Evolutionary conservation across 2,113 vertebrate species (phyloP).

Genomic region (Datnioides undecimradiatus): DNA sequence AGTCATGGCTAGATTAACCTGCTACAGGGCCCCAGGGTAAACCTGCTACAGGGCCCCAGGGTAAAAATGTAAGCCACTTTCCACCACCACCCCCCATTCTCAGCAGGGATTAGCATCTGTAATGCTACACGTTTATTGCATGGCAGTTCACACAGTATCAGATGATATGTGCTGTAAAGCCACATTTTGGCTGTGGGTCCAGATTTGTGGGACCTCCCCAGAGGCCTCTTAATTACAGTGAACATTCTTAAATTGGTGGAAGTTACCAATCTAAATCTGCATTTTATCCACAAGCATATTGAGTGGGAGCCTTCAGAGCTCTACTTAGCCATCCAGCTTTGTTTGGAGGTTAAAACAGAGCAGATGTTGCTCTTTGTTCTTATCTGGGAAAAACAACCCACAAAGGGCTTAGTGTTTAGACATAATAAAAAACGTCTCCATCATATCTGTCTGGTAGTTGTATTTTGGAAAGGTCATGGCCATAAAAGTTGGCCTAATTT

Average conservation of each 20-base stretch:
- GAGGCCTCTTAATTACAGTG: too few relatives aligned
- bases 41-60: too few relatives aligned
- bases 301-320: not conserved
- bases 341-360: not conserved
- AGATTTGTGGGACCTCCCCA: too few relatives aligned
- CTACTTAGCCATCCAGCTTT: not conserved
- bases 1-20: conserved; percentile 20
- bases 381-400: not conserved
- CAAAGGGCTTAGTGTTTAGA: not conserved
- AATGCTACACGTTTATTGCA: not conserved
- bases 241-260: not conserved
- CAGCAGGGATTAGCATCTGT: conserved; percentile 25
- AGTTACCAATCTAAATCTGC: not conserved
- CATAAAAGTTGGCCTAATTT: not conserved
- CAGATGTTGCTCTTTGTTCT: not conserved
- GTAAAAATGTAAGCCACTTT: not conserved
- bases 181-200: not conserved
- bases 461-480: not conserved
- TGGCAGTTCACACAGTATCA: conserved; percentile 12
- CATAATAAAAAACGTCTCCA: too few relatives aligned
- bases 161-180: conserved; percentile 1
- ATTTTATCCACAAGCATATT: not conserved
- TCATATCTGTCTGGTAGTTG: not conserved
- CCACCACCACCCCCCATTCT: not conserved
- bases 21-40: not conserved